A percentile compares a stretch with the other conserved stretches of the same genome.
These are phyloP conservation scores for Merodon equestris DNA, from an alignment of 2,888 invertebrate species.

Conservation along the genomic window DNA sequence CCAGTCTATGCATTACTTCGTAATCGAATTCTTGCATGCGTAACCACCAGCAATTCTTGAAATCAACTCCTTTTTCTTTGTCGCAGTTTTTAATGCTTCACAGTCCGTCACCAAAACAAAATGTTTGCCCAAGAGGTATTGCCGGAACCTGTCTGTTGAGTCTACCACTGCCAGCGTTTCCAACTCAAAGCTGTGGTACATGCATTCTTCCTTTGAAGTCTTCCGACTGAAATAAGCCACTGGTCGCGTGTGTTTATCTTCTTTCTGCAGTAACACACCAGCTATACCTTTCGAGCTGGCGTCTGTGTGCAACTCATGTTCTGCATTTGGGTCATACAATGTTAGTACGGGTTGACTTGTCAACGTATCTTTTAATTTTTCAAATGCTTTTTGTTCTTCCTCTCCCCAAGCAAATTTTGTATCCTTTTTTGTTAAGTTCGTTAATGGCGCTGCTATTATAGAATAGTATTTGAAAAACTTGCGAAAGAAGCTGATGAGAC, in stretches of 20 bases:
- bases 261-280: neutral
- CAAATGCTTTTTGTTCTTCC: neutral
- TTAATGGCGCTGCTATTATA: neutral
- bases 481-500: conserved; percentile 17
- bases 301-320: neutral
- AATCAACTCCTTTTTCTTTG: neutral
- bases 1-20: too few relatives aligned
- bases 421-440: conserved; percentile 14
- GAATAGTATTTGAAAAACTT: conserved; percentile 24
- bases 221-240: neutral
- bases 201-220: neutral
- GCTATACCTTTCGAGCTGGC: neutral
- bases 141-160: neutral
- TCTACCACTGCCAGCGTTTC: neutral
- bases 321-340: neutral
- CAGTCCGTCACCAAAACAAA: neutral
- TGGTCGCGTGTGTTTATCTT: neutral
- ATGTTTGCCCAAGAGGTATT: neutral
- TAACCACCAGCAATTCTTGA: too few relatives aligned
- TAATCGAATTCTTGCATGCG: too few relatives aligned
- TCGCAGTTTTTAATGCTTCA: neutral
- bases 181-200: neutral
- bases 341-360: neutral
- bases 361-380: neutral
- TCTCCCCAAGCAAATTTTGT: neutral